Conservation (phyloP, 2,797 vertebrate species). For the Spea hammondii region DNA sequence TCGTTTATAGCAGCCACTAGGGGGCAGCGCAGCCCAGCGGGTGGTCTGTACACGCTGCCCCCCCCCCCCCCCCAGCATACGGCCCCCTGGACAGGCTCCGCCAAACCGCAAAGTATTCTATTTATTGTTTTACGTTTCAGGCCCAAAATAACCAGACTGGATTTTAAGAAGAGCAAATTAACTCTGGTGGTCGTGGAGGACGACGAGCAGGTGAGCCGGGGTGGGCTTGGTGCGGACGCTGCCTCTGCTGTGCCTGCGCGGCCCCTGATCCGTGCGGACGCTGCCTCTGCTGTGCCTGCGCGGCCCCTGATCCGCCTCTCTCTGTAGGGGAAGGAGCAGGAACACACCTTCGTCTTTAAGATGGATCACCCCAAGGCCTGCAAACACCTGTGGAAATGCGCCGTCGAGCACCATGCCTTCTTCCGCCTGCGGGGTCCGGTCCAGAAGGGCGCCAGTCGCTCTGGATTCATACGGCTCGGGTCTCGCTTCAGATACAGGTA, state of each 20-base stretch:
- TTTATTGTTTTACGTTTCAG: constrained; percentile 64
- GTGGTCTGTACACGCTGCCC: no score
- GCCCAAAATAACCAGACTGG: constrained; percentile 97
- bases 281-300: neutral
- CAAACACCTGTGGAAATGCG: constrained; percentile 98
- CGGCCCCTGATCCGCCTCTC: neutral
- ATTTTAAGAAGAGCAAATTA: constrained; percentile 96
- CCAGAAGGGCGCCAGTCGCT: constrained; percentile 82
- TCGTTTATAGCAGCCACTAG: neutral
- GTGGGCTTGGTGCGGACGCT: neutral
- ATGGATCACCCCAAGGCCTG: constrained; percentile 98
- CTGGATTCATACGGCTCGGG: constrained; percentile 91
- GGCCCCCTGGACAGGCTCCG: neutral
- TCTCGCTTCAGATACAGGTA: constrained; percentile 97
- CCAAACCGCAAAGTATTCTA: neutral
- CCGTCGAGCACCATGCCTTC: constrained; percentile 97
- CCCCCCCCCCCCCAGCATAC: no score
- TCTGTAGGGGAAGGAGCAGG: constrained; percentile 91
- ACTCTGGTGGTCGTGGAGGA: constrained; percentile 97
- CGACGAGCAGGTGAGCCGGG: constrained; percentile 84
- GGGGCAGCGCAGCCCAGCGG: neutral
- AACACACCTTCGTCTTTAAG: constrained; percentile 96
- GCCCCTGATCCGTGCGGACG: neutral
- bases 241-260: neutral
- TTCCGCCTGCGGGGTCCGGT: constrained; percentile 93